Conservation (phyloP, 2,888 invertebrate species). For the Eupithecia subumbrata region DNA sequence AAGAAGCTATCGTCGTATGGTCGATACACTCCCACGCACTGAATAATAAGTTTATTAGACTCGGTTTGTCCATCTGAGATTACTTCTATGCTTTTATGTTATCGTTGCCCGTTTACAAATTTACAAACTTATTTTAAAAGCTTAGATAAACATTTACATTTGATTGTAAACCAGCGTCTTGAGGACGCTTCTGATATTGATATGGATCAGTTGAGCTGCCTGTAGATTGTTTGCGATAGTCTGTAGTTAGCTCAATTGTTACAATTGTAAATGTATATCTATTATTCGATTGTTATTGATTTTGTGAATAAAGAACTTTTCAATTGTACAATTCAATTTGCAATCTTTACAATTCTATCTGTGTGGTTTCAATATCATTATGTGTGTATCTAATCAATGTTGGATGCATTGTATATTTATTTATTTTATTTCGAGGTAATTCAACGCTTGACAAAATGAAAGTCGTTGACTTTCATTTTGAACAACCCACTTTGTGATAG, state of each 20-base stretch:
- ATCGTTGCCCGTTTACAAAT: conserved; percentile 20
- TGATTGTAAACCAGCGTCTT: too few species aligned
- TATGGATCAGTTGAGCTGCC: too few species aligned
- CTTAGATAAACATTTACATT: conserved; percentile 14
- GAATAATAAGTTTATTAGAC: conserved; percentile 26
- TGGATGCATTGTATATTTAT: background rate
- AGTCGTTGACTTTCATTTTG: too few species aligned
- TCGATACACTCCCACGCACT: conserved; percentile 28
- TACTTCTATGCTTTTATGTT: conserved; percentile 23
- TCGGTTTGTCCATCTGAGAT: conserved; percentile 25
- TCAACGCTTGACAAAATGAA: background rate
- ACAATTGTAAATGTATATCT: too few species aligned
- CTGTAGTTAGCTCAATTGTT: too few species aligned
- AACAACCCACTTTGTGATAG: background rate
- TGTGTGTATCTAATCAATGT: too few species aligned
- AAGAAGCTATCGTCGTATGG: conserved; percentile 16
- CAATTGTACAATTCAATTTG: background rate
- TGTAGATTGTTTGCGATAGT: too few species aligned
- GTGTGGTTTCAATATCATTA: too few species aligned
- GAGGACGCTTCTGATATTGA: too few species aligned
- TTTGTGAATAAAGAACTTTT: too few species aligned
- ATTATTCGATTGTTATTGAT: too few species aligned
- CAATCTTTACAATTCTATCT: background rate
- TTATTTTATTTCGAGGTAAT: background rate
- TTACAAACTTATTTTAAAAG: conserved; percentile 15